These are phyloP conservation scores for Lasiommata megera DNA, from an alignment of 2,888 invertebrate genomes.

Conservation along the genomic window DNA sequence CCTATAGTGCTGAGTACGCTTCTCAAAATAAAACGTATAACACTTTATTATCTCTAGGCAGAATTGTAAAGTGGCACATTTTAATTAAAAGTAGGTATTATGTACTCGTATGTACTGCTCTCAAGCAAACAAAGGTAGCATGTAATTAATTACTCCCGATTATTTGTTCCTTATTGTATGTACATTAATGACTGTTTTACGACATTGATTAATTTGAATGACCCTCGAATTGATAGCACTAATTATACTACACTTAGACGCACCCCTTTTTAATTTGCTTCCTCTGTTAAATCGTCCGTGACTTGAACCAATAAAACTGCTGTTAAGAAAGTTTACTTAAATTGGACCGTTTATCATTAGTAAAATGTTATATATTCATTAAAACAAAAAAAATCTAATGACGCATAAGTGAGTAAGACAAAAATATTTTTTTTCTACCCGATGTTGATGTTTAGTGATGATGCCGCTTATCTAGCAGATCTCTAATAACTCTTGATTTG, in stretches of 20 bases:
- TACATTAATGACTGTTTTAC: constrained; percentile 19
- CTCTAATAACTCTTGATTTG: too few species aligned
- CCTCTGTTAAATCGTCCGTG: constrained; percentile 64
- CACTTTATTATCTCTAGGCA: too few species aligned
- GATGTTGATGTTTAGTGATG: too few species aligned
- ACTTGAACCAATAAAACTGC: constrained; percentile 42
- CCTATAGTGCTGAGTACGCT: too few species aligned
- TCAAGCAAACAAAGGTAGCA: neutral
- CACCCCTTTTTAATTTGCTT: constrained; percentile 51
- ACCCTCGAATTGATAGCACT: constrained; percentile 33
- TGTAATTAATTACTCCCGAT: constrained; percentile 17
- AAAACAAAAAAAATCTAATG: too few species aligned
- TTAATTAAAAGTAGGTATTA: too few species aligned
- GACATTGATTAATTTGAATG: constrained; percentile 23
- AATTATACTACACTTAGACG: constrained; percentile 41
- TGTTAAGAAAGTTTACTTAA: constrained; percentile 29
- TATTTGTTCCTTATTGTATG: constrained; percentile 15
- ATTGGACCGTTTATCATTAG: constrained; percentile 11
- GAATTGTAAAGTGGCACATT: too few species aligned
- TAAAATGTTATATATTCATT: neutral
- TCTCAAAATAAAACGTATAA: too few species aligned
- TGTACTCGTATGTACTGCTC: neutral
- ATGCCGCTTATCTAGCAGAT: too few species aligned
- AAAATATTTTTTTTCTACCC: too few species aligned
- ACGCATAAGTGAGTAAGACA: too few species aligned